phyloP scores from a whole-genome alignment of 1,140 invertebrate species.

The Papilio machaon region DNA sequence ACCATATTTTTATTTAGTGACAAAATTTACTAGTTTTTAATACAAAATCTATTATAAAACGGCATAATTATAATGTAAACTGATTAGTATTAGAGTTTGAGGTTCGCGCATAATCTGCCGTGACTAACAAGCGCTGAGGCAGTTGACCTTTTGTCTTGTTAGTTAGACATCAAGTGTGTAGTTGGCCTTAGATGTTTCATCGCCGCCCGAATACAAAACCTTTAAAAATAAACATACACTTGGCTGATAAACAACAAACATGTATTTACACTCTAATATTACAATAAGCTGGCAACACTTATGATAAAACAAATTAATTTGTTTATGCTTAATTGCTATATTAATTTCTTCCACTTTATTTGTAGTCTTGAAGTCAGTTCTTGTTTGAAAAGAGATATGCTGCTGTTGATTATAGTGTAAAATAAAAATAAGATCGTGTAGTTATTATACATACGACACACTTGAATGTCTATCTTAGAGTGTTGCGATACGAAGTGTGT shows the following conservation, averaged over 20 bases:
- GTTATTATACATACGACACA: background rate
- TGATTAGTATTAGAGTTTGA: slow-evolving; percentile 7
- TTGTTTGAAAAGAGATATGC: too few relatives aligned
- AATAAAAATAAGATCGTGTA: background rate
- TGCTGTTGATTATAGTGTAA: background rate
- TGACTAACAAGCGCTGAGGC: slow-evolving; percentile 24
- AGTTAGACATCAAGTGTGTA: slow-evolving; percentile 37
- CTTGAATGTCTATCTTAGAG: background rate
- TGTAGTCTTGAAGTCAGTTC: too few relatives aligned
- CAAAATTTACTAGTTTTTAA: too few relatives aligned
- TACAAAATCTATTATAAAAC: background rate
- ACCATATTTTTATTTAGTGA: too few relatives aligned
- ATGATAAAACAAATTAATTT: background rate
- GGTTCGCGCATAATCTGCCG: background rate
- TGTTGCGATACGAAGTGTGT: background rate
- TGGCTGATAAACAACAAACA: background rate
- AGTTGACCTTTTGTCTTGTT: slow-evolving; percentile 38
- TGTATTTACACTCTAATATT: background rate
- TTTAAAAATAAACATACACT: slow-evolving; percentile 34
- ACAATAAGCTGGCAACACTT: too few relatives aligned
- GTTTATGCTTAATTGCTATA: background rate
- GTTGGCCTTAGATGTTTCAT: slow-evolving; percentile 34
- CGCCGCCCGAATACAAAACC: slow-evolving; percentile 22
- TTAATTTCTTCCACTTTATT: background rate
- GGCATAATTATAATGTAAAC: background rate